Evolutionary conservation across 2,888 invertebrate genomes (phyloP), one percentile per base, ranked within the genome.

Genomic region (Lissocephala sabroskyi): DNA sequence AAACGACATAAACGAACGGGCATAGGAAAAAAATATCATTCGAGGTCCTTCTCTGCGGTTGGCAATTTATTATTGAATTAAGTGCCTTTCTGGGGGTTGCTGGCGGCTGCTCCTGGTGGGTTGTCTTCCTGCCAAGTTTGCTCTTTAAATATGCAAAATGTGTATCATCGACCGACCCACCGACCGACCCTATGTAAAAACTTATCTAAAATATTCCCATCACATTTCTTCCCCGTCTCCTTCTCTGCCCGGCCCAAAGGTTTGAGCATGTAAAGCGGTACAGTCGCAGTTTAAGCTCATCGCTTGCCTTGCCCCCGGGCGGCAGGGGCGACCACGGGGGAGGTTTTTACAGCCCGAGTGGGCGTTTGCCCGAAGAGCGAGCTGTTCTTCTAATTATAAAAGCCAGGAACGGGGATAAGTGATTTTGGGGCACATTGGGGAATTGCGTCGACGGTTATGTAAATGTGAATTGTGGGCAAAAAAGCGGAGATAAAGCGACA

Each of bases 51-150:
- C 58, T 51, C 23, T 58, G 54, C 45, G 63, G 63, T 59, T n/a
- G 71, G 71, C 71, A 73, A 74, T 74, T 74, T 74, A 74, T 74
- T 74, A 74, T 74, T 74, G 65, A 78, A 78, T 74, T 74, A 78
- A 78, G 73, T 65, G 76, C 54, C 63, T 59, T 52, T 41, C 48
- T 56, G 54, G 58, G 73, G 68, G 68, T 66, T 58, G 61, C 19
- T 46, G n/a, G n/a, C n/a, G n/a, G n/a, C n/a, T n/a, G n/a, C n/a
- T n/a, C n/a, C n/a, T 62, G 35, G 23, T 32, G n/a, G 14, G 40
- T 33, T 16, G 28, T 37, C 3, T 33, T 39, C 37, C 26, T 51
- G 45, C 55, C 53, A 56, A 57, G 46, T 58, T 50, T 39, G 35
- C 41, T 52, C 44, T 63, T 62, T 62, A 53, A 65, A 62, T 73